Conservation (phyloP, 2,888 invertebrate species). For the Chrysotoxum bicinctum region DNA sequence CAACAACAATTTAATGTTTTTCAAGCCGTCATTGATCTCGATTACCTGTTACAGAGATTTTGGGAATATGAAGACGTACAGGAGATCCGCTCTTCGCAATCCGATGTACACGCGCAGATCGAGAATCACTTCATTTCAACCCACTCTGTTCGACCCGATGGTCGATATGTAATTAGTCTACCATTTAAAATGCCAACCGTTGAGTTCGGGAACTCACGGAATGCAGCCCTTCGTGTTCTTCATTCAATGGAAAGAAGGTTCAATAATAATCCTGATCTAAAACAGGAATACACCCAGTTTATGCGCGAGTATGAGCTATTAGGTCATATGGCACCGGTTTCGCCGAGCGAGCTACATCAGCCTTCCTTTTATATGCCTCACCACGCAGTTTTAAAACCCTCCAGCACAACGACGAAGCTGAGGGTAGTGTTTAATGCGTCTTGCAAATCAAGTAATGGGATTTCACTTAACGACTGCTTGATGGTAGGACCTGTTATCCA, state of each 20-base stretch:
- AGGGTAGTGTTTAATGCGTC: constrained; percentile 39
- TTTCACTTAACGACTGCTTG: constrained; percentile 5
- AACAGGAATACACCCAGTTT: too few species aligned
- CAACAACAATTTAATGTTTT: constrained; percentile 1
- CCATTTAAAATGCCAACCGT: not conserved
- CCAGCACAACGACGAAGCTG: constrained; percentile 10
- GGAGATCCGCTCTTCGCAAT: not conserved
- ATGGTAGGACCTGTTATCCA: constrained; percentile 32
- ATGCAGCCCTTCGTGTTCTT: not conserved
- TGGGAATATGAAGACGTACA: not conserved
- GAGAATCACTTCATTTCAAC: constrained; percentile 1
- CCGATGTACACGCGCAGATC: not conserved
- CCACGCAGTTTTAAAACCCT: not conserved
- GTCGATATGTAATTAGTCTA: not conserved
- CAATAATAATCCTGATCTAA: too few species aligned
- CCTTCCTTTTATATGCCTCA: not conserved
- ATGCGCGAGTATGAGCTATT: not conserved
- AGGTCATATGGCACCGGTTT: not conserved
- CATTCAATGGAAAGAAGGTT: too few species aligned
- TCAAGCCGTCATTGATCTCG: not conserved
- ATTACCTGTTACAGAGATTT: constrained; percentile 4
- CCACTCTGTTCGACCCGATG: not conserved
- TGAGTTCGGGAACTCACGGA: constrained; percentile 4
- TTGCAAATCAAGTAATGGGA: not conserved
- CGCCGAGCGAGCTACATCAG: not conserved